phyloP scores from a whole-genome alignment of 2,113 vertebrate species.

The Tenrec ecaudatus region DNA sequence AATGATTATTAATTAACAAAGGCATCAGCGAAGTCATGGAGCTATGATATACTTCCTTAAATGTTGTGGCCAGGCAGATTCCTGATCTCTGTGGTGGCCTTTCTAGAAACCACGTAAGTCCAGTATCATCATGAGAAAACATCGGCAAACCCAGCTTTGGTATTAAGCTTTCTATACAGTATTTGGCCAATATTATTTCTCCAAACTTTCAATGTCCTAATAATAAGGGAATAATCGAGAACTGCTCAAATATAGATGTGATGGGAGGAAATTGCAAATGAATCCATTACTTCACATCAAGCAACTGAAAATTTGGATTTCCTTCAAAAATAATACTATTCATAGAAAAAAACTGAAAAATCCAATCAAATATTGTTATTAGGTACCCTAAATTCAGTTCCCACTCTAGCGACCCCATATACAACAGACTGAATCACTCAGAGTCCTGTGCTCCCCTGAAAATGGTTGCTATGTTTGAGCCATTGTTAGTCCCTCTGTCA shows the following conservation, averaged over 20 bases:
- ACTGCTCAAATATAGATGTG: background rate
- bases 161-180: background rate
- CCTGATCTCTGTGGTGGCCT: background rate
- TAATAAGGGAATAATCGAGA: background rate
- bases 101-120: background rate
- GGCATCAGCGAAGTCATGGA: background rate
- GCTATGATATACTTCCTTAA: background rate
- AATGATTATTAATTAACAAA: background rate
- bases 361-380: background rate
- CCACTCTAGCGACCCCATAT: too few relatives aligned
- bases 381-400: background rate
- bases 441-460: too few relatives aligned
- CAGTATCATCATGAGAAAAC: background rate
- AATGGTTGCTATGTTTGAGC: too few relatives aligned
- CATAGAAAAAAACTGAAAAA: conserved; percentile 1
- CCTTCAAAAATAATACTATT: background rate
- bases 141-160: background rate
- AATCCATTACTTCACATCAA: background rate
- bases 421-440: too few relatives aligned
- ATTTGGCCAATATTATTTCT: background rate
- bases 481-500: background rate
- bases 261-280: background rate
- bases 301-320: background rate
- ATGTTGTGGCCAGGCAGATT: background rate
- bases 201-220: background rate